These are phyloP conservation scores for Anseranas semipalmata DNA, from an alignment of 2,113 vertebrate species.

Conservation along the genomic window DNA sequence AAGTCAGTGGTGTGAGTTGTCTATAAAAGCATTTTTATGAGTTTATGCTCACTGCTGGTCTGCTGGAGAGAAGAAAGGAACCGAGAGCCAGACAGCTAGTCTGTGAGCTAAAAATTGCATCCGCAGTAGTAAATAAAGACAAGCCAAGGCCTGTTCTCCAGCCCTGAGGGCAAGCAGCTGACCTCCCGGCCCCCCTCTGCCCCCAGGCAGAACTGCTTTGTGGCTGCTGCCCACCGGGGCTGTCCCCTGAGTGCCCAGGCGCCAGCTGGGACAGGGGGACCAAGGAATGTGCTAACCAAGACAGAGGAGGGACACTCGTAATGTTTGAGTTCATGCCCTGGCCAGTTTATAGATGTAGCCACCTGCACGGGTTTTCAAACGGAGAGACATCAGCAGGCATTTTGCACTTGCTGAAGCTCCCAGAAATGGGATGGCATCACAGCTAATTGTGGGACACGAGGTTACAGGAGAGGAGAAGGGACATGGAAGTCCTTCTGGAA, in stretches of 20 bases:
- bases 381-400: not conserved
- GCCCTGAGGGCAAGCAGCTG: not conserved
- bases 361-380: not conserved
- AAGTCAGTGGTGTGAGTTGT: not conserved
- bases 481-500: not conserved
- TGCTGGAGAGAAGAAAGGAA: not conserved
- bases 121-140: not conserved
- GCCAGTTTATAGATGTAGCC: not conserved
- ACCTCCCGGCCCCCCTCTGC: not conserved
- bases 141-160: not conserved
- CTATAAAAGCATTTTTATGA: not conserved
- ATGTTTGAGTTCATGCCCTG: not conserved
- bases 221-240: not conserved
- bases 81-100: not conserved
- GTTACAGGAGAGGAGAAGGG: not conserved
- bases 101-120: not conserved
- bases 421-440: not conserved
- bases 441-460: not conserved
- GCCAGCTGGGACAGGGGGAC: not conserved
- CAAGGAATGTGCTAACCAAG: not conserved
- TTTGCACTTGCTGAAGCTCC: not conserved
- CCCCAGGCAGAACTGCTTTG: not conserved
- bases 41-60: not conserved
- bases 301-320: not conserved
- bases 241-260: not conserved